phyloP scores from a whole-genome alignment of 2,113 vertebrate species.

The Miniopterus natalensis region DNA sequence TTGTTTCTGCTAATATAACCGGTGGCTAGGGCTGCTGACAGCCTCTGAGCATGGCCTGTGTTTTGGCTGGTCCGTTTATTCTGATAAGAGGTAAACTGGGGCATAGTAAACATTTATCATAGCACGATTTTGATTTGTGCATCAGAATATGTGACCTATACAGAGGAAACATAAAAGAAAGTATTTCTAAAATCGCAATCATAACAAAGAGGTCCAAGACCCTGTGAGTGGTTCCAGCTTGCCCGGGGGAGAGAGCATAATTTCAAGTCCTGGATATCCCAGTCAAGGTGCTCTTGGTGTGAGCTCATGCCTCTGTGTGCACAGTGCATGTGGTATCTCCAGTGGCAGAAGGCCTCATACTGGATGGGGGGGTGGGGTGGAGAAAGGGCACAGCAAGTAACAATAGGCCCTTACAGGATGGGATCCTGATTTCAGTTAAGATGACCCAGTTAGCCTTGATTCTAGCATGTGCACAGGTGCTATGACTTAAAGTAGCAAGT shows the following conservation, averaged over 20 bases:
- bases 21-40: not conserved
- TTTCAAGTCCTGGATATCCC: not conserved
- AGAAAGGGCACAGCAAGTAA: rapidly evolving
- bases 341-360: not conserved
- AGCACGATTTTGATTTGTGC: not conserved
- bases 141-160: not conserved
- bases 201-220: not conserved
- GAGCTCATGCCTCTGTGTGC: not conserved
- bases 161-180: not conserved
- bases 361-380: no score
- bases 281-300: not conserved
- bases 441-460: not conserved
- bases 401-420: not conserved
- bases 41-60: not conserved
- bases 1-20: not conserved
- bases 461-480: not conserved
- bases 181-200: not conserved
- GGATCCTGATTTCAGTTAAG: not conserved
- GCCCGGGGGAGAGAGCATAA: not conserved
- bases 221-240: not conserved
- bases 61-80: not conserved
- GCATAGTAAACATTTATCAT: not conserved
- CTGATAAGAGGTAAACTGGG: not conserved
- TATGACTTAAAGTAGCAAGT: not conserved
- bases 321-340: not conserved